These are phyloP conservation scores for Chamaetylas fuelleborni DNA, from an alignment of 2,113 vertebrate species.

Conservation along the genomic window DNA sequence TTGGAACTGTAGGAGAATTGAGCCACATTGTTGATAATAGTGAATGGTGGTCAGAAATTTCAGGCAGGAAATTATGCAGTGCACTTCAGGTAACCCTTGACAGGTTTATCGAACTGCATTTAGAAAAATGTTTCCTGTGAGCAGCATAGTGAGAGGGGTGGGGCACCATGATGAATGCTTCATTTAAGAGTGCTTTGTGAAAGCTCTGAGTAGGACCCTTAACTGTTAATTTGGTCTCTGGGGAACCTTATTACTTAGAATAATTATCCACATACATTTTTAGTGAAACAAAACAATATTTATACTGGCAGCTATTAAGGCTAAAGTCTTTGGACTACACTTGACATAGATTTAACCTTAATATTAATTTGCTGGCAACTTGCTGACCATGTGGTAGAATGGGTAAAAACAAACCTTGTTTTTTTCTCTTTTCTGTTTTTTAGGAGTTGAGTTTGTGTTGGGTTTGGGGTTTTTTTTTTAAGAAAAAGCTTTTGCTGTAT, in stretches of 20 bases:
- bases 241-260: background rate
- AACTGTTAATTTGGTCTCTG: background rate
- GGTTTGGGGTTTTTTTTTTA: background rate
- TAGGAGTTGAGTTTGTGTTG: background rate
- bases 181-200: background rate
- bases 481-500: background rate
- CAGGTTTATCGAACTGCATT: background rate
- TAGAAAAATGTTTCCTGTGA: background rate
- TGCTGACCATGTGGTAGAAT: background rate
- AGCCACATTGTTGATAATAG: background rate
- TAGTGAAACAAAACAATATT: background rate
- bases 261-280: background rate
- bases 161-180: background rate
- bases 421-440: too few species aligned
- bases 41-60: background rate
- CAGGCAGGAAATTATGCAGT: background rate
- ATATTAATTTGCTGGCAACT: background rate
- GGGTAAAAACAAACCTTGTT: background rate
- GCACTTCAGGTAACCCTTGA: background rate
- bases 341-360: background rate
- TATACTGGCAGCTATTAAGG: background rate
- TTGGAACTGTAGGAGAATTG: background rate
- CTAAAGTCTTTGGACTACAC: background rate
- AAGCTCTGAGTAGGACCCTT: background rate
- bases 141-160: background rate